Percentiles rank a stretch among this genome's conserved stretches.
These are phyloP conservation scores for Andrena trimmerana DNA, from an alignment of 2,888 invertebrate genomes.

Conservation along the genomic window DNA sequence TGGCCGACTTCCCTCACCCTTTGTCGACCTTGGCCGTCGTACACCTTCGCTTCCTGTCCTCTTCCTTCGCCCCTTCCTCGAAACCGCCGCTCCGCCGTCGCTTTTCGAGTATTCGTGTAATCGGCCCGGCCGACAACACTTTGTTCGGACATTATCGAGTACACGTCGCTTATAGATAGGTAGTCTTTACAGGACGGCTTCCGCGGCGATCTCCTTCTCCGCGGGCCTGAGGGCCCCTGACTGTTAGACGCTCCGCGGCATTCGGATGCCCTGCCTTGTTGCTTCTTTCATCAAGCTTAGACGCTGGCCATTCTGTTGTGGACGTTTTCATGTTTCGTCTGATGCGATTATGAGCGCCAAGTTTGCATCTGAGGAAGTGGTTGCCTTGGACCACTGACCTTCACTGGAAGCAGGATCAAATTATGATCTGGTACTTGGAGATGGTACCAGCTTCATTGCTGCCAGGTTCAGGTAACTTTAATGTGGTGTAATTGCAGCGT, in stretches of 20 bases:
- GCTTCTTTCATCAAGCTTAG: not conserved
- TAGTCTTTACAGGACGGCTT: conserved; percentile 75
- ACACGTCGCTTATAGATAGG: conserved; percentile 79
- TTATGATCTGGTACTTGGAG: too few species aligned
- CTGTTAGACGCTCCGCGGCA: not conserved
- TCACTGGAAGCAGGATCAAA: too few species aligned
- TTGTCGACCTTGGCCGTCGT: conserved; percentile 61
- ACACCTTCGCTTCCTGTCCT: conserved; percentile 48
- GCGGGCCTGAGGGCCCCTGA: too few species aligned
- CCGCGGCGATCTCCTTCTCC: conserved; percentile 59
- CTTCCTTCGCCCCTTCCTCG: conserved; percentile 27
- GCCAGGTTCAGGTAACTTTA: too few species aligned
- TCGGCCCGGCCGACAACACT: conserved; percentile 75
- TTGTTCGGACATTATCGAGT: conserved; percentile 81
- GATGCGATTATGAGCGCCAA: too few species aligned
- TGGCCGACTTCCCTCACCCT: conserved; percentile 79
- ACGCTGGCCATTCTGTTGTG: too few species aligned
- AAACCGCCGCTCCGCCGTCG: conserved; percentile 54
- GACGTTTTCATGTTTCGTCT: too few species aligned
- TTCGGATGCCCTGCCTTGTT: not conserved
- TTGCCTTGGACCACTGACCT: too few species aligned
- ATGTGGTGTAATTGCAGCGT: too few species aligned
- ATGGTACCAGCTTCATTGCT: too few species aligned
- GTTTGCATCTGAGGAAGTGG: too few species aligned
- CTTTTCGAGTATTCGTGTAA: conserved; percentile 79